Conservation (phyloP, 2,797 vertebrate species). For the Neosalanx taihuensis region DNA sequence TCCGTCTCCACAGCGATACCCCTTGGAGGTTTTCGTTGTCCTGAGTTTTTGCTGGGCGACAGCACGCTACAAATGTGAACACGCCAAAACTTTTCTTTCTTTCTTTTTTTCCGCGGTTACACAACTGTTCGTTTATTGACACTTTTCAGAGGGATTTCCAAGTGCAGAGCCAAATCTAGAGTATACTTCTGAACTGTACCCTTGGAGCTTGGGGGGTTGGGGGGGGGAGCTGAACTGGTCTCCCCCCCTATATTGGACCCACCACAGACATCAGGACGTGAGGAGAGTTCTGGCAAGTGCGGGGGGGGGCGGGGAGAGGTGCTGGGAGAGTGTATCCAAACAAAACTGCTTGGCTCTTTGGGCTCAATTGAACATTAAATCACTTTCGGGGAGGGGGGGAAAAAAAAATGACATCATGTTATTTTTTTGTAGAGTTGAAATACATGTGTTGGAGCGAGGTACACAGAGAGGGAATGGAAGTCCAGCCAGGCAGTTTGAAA, state of each 20-base stretch:
- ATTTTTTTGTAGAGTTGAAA: conserved; percentile 8
- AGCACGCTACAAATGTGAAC: too few relatives aligned
- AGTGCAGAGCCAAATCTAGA: too few relatives aligned
- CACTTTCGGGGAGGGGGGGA: conserved; percentile 6
- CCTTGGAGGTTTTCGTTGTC: too few relatives aligned
- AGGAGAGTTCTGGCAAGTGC: neutral
- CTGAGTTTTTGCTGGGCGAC: too few relatives aligned
- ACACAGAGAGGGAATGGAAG: neutral
- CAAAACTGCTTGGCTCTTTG: conserved; percentile 11
- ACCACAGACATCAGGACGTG: neutral
- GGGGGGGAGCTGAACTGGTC: neutral
- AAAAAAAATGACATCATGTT: conserved; percentile 8
- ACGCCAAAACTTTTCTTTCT: too few relatives aligned
- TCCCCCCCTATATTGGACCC: too few relatives aligned
- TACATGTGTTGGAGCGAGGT: neutral
- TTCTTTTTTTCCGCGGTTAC: too few relatives aligned
- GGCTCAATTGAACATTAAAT: conserved; percentile 18
- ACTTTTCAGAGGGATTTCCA: too few relatives aligned
- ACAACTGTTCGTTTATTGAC: too few relatives aligned
- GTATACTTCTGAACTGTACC: neutral
- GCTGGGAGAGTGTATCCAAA: conserved; percentile 4
- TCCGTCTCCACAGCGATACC: neutral
- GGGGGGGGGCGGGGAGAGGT: neutral
- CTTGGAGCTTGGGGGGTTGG: too few relatives aligned
- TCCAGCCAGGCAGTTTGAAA: neutral